Base-by-base conservation (phyloP, 2,113 vertebrate species). In the Oplegnathus fasciatus region DNA sequence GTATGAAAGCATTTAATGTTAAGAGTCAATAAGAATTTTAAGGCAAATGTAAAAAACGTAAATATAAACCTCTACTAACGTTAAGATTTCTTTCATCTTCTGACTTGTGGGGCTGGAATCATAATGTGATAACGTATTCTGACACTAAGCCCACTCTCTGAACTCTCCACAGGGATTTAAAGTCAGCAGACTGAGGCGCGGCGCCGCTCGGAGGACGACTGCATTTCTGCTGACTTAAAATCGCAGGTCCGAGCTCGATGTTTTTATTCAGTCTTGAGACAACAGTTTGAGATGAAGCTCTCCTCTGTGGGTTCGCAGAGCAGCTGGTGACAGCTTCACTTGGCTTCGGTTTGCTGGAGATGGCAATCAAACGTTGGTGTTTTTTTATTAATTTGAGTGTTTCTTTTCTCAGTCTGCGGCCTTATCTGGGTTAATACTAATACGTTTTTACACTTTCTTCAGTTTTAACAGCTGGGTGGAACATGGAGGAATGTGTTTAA, bases 161-260 rank as follows among this genome's bases (percentile, higher is more conserved):
- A 67, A 52, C 77, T 62, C 65, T 57, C 60, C 34, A 9, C 50
- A 1, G 71, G 42, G 54, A 77, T 77, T 83, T 52, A 54, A 42
- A 55, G 55, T 73, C 78, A 50, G 89, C 84, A 73, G 76, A 61
- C 42, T 54, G 67, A 71, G 28, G 34, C 28, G 1, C 34, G 48
- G 26, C 3, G 9, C 70, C n/a, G 75, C 71, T 71, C 18, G 60
- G 30, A 62, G 61, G 70, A 55, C 17, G 50, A 30, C 68, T 6
- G 48, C 13, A 8, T 80, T 88, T 83, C 69, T 78, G 86, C 86
- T 85, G 82, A 88, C 72, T 70, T 75, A 3, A 54, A 85, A 58
- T 69, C 55, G 4, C 78, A 42, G 28, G 28, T 71, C 44, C 2
- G 24, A 46, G 13, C 65, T 61, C 2, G 0, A 15, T 84, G 87